Conservation (phyloP, 2,797 vertebrate genomes). For the Heliangelus exortis region DNA sequence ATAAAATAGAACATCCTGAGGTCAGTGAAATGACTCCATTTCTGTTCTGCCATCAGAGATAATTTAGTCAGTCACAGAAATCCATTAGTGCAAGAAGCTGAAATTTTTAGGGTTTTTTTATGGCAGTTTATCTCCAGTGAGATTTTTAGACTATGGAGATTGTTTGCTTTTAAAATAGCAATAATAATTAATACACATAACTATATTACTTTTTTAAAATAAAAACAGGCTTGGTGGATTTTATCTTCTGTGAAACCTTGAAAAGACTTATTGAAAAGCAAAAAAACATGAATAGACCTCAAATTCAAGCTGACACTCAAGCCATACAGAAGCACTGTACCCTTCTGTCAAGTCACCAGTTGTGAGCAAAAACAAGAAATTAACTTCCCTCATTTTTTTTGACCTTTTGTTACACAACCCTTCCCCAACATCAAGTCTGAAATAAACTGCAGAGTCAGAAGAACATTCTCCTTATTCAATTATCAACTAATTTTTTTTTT, state of each 20-base stretch:
- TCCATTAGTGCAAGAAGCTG: background rate
- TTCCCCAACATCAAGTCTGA: background rate
- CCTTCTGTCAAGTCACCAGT: background rate
- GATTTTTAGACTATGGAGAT: background rate
- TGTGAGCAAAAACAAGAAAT: background rate
- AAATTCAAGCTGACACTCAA: background rate
- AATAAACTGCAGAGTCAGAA: background rate
- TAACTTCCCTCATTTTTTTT: background rate
- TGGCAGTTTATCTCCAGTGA: background rate
- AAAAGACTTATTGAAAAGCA: background rate
- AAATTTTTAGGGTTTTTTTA: background rate
- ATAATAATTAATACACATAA: background rate
- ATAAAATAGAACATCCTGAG: background rate
- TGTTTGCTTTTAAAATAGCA: background rate
- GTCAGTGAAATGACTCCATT: background rate
- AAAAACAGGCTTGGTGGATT: background rate
- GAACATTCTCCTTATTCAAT: background rate
- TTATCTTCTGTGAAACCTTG: background rate
- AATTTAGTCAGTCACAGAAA: background rate
- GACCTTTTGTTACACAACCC: background rate
- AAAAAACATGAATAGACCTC: background rate
- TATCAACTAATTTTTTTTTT: accelerated
- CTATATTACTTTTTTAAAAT: background rate
- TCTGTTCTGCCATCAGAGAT: background rate
- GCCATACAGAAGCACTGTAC: background rate